Evolutionary conservation across 2,797 vertebrate species (phyloP), one percentile per base, ranked within the genome.

Genomic region (Serranus cabrilla): DNA sequence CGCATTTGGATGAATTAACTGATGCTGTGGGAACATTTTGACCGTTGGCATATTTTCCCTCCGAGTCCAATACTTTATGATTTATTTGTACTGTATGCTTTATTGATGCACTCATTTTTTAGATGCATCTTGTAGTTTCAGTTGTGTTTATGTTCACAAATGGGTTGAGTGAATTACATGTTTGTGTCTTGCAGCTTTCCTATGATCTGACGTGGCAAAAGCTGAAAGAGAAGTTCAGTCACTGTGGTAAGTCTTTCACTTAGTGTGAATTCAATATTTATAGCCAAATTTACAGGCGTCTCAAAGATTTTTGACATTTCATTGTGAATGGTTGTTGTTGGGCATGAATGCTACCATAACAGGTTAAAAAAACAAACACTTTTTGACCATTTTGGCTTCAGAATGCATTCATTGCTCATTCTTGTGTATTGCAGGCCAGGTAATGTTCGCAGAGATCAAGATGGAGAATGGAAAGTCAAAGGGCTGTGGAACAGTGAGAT

Each of bases 121-220:
- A 25, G 20, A 37, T 18, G 17, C 14, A 57, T 74, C 7, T 54
- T 46, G 4, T 55, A 5, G 3, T 25, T 43, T 43, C 1, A n/a
- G n/a, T 2, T 58, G 10, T 61, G 7, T 60, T 49, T 4, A 43
- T 47, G 4, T 18, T 49, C 11, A 40, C 8, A 46, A 14, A 52
- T 20, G 5, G 37, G 16, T 31, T 54, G 7, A 74, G 16, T 52
- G 0, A 65, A 8, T 3, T 27, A 1, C 55, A 5, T 4, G 1
- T 68, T 7, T 91, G 86, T 92, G 86, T 84, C 75, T 96, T 96
- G 54, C 95, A 99, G 98, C 96, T 99, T 71, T 97, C 98, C 71
- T 99, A 99, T 92, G 98, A 99, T 84, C 95, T 99, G 83, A 98
- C 97, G 74, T 99, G 98, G 98, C 98, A 99, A 93, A 99, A 99